Evolutionary conservation across 2,797 vertebrate genomes (phyloP).

Genomic region (Hydrocynus forskahlii): DNA sequence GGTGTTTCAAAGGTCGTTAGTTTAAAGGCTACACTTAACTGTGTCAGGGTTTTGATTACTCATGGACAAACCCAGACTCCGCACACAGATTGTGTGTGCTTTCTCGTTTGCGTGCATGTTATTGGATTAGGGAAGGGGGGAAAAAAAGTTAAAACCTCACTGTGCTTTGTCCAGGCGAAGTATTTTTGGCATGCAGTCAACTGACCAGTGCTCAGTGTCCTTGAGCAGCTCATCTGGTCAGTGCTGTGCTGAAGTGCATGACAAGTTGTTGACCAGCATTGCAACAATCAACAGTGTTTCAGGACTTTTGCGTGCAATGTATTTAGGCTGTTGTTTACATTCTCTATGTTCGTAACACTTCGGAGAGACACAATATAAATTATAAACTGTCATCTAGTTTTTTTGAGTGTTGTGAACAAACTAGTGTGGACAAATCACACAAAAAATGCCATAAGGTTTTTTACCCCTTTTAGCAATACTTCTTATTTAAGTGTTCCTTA

Average conservation of each 20-base stretch:
- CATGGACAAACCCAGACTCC: constrained; percentile 26
- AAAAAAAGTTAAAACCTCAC: not conserved
- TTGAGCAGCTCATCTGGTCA: constrained; percentile 18
- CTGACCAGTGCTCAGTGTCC: not conserved
- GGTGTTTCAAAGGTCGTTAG: constrained; percentile 66
- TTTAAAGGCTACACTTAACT: constrained; percentile 41
- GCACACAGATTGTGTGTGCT: constrained; percentile 37
- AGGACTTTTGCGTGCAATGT: not conserved
- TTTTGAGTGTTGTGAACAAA: too few species aligned
- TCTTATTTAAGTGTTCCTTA: too few species aligned
- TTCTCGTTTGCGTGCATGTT: constrained; percentile 21
- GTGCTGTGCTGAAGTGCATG: not conserved
- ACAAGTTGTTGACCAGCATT: constrained; percentile 3
- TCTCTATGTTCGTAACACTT: not conserved
- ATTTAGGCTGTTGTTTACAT: not conserved
- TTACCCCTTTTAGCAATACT: too few species aligned
- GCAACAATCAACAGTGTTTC: not conserved
- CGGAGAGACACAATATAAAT: not conserved
- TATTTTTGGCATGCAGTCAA: constrained; percentile 49
- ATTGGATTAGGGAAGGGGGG: not conserved
- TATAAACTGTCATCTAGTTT: not conserved
- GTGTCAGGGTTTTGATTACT: constrained; percentile 47
- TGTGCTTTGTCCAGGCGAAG: not conserved
- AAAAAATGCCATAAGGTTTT: too few species aligned
- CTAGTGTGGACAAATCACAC: too few species aligned